These are phyloP conservation scores for Casuarius casuarius DNA, from an alignment of 2,113 vertebrate genomes.

Conservation along the genomic window DNA sequence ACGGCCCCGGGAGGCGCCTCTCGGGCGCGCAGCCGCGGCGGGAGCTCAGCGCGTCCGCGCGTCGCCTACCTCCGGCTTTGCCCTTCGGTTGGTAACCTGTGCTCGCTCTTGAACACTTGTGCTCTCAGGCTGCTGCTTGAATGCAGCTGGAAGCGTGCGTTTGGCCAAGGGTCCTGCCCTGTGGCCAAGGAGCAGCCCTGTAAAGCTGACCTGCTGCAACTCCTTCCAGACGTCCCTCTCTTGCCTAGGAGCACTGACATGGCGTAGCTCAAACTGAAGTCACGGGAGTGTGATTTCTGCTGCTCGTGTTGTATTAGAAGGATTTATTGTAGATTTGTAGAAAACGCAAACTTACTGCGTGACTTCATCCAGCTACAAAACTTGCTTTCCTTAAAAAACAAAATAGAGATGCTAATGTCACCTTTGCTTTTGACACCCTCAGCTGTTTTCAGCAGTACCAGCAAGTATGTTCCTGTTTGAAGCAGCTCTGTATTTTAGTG, in stretches of 20 bases:
- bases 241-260: background rate
- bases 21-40: no score
- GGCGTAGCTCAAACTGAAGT: background rate
- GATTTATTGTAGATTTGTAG: no score
- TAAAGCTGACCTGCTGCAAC: conserved; percentile 38
- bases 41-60: no score
- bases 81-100: background rate
- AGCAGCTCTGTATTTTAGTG: background rate
- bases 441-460: no score
- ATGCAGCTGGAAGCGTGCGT: conserved; percentile 7
- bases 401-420: accelerated
- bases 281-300: background rate
- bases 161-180: background rate
- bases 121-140: conserved; percentile 24
- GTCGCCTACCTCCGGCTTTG: no score
- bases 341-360: background rate
- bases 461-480: accelerated
- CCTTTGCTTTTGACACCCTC: accelerated
- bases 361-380: background rate
- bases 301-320: background rate
- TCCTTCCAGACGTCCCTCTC: background rate
- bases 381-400: no score
- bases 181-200: background rate
- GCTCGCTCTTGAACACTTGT: conserved; percentile 51
- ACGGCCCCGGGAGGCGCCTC: no score